Evolutionary conservation across 2,113 vertebrate genomes (phyloP).

Genomic region (Trinectes maculatus): DNA sequence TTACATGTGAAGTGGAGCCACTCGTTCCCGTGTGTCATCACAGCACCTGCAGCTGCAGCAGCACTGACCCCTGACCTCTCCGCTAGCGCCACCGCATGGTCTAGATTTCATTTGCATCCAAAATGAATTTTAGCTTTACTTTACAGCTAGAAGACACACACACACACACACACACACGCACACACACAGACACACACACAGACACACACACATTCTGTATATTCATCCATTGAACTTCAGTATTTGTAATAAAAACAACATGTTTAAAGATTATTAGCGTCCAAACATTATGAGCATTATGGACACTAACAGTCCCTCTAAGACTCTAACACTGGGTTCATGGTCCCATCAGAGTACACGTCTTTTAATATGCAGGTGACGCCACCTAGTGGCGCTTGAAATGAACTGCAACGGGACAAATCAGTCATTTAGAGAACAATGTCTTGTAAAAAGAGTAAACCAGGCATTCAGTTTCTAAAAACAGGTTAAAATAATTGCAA

Average conservation of each 20-base stretch:
- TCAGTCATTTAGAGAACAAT: neutral
- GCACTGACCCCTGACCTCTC: neutral
- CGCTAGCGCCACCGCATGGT: neutral
- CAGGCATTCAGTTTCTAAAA: neutral
- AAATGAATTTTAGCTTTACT: neutral
- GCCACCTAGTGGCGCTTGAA: conserved; percentile 50
- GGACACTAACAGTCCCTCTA: too few relatives aligned
- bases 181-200: too few relatives aligned
- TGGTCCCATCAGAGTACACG: neutral
- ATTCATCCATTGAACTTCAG: too few relatives aligned
- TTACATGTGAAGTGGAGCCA: conserved; percentile 61
- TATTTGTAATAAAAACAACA: too few relatives aligned
- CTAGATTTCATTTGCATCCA: neutral
- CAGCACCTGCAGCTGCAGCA: too few relatives aligned
- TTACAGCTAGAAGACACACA: too few relatives aligned
- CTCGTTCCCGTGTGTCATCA: too few relatives aligned
- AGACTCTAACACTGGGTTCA: too few relatives aligned
- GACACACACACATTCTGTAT: too few relatives aligned
- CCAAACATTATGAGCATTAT: too few relatives aligned
- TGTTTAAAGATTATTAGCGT: too few relatives aligned
- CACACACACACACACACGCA: too few relatives aligned
- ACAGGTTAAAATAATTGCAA: neutral
- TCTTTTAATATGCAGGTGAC: neutral
- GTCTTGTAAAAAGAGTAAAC: neutral
- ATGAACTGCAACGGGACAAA: conserved; percentile 1